Conservation (phyloP, 1,140 invertebrate species). For the Drosophila oshimai region DNA sequence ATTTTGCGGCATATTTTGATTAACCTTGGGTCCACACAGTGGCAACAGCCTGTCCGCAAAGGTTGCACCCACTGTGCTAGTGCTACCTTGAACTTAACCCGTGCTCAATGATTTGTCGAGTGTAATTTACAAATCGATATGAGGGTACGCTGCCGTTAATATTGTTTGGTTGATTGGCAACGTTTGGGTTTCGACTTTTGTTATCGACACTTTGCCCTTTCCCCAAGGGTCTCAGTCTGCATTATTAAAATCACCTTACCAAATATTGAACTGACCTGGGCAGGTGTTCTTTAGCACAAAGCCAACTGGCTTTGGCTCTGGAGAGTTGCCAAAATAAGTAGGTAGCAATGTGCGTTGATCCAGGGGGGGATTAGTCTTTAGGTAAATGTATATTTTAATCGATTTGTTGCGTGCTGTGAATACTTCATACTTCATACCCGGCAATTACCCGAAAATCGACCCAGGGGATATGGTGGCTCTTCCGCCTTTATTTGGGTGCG, state of each 20-base stretch:
- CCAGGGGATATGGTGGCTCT: slow-evolving; percentile 11
- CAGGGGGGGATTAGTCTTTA: slow-evolving; percentile 18
- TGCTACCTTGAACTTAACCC: slow-evolving; percentile 30
- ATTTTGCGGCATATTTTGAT: slow-evolving; percentile 7
- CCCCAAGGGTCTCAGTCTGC: neutral
- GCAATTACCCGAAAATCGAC: slow-evolving; percentile 50
- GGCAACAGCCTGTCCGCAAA: neutral
- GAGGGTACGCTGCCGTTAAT: neutral
- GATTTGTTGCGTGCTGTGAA: slow-evolving; percentile 75
- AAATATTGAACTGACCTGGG: neutral
- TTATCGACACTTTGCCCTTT: neutral
- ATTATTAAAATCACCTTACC: neutral
- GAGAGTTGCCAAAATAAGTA: slow-evolving; percentile 29
- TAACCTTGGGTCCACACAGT: slow-evolving; percentile 6
- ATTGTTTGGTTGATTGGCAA: neutral
- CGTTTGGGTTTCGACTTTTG: neutral
- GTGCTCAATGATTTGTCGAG: slow-evolving; percentile 10
- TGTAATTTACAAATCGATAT: slow-evolving; percentile 16
- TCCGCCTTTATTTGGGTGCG: slow-evolving; percentile 26
- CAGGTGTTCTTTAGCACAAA: slow-evolving; percentile 31
- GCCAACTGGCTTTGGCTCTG: neutral
- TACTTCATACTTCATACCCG: slow-evolving; percentile 49
- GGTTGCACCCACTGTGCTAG: slow-evolving; percentile 1
- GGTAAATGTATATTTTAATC: slow-evolving; percentile 68
- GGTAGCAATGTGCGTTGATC: neutral